Base-by-base conservation (phyloP, 2,113 vertebrate species). In the Tragelaphus imberbis region DNA sequence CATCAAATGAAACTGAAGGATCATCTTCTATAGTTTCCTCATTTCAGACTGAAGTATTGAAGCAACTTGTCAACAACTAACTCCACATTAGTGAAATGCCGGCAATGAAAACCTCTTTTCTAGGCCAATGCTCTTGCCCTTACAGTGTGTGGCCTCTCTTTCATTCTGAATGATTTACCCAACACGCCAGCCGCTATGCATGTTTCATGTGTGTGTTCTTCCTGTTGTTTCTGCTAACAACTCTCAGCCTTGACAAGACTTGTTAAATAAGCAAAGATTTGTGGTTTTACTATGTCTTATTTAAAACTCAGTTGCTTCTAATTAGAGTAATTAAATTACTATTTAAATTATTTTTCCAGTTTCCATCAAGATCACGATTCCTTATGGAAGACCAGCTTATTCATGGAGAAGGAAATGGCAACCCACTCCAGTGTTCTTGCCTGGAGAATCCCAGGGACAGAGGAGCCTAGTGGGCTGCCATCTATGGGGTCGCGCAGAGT, bases 211-310 rank as follows among this genome's bases (percentile, higher is more conserved):
- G 2, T 87, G 47, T 33, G 33, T 87, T 47, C 80, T 84, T 51
- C 40, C 27, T 17, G 7, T 47, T 71, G 58, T 91, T 93, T 86
- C 89, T 28, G 14, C 56, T 56, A 58, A 61, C 12, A 61, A 17
- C 30, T 90, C 40, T 89, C 53, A 77, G 13, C 30, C 79, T 68
- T 79, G 85, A 58, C 56, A 88, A 92, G 93, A 61, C 53, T 82
- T 90, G 58, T 90, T 77, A 91, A 95, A 47, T 90, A 96, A 79
- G 87, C 30, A 88, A 89, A 87, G 51, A 86, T 96, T n/a, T 33
- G 56, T 58, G 79, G 30, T 36, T 92, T 87, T 65, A 90, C 56
- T 71, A 51, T 87, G 47, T 51, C 13, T 93, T 47, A 40, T 63
- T 87, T 80, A 91, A 86, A 59, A 33, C 49, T 51, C 68, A 28